phyloP scores from a whole-genome alignment of 92 coral and sea anemone genomes.

The Porites lobata region DNA sequence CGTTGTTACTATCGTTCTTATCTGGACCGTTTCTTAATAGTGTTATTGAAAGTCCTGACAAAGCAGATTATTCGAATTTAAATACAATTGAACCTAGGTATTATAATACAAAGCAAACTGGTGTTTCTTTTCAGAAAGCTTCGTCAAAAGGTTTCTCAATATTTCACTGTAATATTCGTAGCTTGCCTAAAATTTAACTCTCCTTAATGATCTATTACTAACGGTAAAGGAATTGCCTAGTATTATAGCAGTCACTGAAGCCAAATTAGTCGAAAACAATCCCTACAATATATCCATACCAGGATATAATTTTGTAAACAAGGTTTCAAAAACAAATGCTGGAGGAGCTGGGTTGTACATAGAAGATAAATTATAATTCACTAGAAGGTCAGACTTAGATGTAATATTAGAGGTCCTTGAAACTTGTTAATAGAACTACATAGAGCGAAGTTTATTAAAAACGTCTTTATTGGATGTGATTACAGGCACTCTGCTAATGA shows the following conservation, averaged over 20 bases:
- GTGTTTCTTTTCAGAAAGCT: background rate
- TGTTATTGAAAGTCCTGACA: background rate
- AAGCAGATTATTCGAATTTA: background rate
- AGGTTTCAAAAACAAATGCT: slow-evolving; percentile 41
- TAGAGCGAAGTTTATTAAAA: slow-evolving; percentile 40
- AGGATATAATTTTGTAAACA: slow-evolving; percentile 40
- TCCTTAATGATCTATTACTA: background rate
- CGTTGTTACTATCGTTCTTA: too few relatives aligned
- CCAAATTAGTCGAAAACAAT: slow-evolving; percentile 6
- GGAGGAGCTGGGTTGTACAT: slow-evolving; percentile 50
- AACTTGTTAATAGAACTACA: slow-evolving; percentile 50
- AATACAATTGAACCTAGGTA: background rate
- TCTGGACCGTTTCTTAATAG: too few relatives aligned
- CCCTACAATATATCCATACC: slow-evolving; percentile 30
- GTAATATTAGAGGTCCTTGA: slow-evolving; percentile 41
- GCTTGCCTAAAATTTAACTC: background rate
- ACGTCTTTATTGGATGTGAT: slow-evolving; percentile 50
- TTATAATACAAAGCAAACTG: background rate
- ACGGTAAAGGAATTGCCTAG: slow-evolving; percentile 20
- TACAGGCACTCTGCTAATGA: slow-evolving; percentile 48
- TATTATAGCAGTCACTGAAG: slow-evolving; percentile 34
- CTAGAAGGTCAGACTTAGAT: slow-evolving; percentile 29
- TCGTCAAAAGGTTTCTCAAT: slow-evolving; percentile 3
- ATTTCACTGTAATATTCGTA: background rate
- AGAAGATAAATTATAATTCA: slow-evolving; percentile 18